A percentile compares a stretch with the other conserved stretches of the same genome.
phyloP scores from a whole-genome alignment of 1,140 invertebrate species.

The Phortica variegata region DNA sequence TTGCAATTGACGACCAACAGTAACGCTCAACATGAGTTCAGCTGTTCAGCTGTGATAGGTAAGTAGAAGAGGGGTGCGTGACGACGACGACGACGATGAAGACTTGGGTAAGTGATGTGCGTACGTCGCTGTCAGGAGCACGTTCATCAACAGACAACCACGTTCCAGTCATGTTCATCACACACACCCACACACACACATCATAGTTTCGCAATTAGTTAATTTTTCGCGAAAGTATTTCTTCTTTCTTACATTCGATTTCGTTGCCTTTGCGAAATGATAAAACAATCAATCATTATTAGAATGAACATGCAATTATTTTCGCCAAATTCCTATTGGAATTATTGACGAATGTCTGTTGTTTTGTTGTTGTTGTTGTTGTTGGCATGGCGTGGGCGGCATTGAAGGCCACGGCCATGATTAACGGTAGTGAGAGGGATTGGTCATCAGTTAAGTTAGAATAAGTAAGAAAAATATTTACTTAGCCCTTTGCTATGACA shows the following conservation, averaged over 20 bases:
- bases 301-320: constrained; percentile 52
- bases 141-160: no score
- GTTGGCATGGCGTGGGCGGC: no score
- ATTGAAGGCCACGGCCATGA: no score
- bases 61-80: constrained; percentile 3
- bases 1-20: not conserved
- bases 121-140: no score
- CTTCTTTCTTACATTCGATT: not conserved
- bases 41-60: constrained; percentile 45
- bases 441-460: no score
- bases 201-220: constrained; percentile 41
- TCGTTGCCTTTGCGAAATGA: not conserved
- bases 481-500: no score
- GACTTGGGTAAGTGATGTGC: constrained; percentile 7
- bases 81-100: not conserved
- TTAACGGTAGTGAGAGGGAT: no score
- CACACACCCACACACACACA: no score
- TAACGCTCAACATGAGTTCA: constrained; percentile 42
- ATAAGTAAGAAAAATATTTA: no score
- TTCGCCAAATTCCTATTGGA: constrained; percentile 31
- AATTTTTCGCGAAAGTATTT: not conserved
- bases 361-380: no score
- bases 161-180: no score
- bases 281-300: constrained; percentile 51
- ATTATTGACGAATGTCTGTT: no score